Conservation (phyloP, 2,113 vertebrate species). For the Paracyprichromis sp. region DNA sequence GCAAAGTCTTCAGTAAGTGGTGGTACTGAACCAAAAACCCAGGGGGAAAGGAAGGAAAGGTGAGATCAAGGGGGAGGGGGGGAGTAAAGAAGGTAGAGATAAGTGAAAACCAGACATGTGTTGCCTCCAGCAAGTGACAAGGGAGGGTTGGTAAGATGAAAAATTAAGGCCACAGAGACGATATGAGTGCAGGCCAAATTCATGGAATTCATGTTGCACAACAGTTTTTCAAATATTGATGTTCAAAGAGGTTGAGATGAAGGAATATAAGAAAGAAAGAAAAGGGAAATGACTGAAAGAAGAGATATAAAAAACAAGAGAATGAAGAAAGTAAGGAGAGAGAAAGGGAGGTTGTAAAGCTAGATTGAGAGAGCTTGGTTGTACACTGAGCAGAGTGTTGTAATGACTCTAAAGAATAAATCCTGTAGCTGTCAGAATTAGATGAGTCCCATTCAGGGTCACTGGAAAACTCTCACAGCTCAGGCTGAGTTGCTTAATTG, state of each 20-base stretch:
- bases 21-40: neutral
- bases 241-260: neutral
- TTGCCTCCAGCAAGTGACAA: neutral
- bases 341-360: neutral
- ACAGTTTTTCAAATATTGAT: neutral
- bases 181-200: neutral
- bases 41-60: neutral
- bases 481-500: neutral
- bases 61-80: neutral
- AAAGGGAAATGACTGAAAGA: neutral
- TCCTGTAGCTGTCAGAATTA: constrained; percentile 34
- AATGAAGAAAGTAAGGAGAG: neutral
- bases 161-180: neutral
- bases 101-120: neutral
- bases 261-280: neutral
- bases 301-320: neutral
- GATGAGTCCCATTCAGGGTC: constrained; percentile 69
- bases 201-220: neutral
- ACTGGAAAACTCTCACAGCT: constrained; percentile 45
- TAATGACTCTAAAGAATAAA: neutral
- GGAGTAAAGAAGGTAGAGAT: neutral
- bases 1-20: constrained; percentile 18
- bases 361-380: neutral
- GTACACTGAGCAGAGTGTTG: neutral
- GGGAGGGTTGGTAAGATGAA: neutral